These are phyloP conservation scores for Dicentrarchus labrax DNA, from an alignment of 2,113 vertebrate species.

Conservation along the genomic window DNA sequence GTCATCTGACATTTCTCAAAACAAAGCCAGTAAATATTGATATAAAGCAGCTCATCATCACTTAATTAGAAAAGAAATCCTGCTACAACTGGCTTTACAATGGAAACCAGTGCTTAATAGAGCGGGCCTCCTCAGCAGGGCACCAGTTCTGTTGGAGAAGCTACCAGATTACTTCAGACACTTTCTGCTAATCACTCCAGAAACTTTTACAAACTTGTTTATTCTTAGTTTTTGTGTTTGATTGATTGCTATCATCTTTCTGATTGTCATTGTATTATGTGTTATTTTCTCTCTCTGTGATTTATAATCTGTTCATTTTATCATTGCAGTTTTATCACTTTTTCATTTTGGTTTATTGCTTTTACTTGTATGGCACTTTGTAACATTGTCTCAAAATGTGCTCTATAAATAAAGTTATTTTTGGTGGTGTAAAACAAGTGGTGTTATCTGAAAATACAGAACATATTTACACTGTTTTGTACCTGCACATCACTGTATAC, in stretches of 20 bases:
- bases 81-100: not conserved
- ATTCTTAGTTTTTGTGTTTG: constrained; percentile 21
- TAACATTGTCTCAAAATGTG: constrained; percentile 13
- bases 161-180: constrained; percentile 3
- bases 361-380: constrained; percentile 27
- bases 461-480: not conserved
- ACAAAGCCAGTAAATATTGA: not conserved
- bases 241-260: constrained; percentile 49
- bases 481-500: not conserved
- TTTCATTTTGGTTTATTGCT: constrained; percentile 52
- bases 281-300: constrained; percentile 42
- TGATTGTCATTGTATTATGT: constrained; percentile 46
- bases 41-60: not conserved
- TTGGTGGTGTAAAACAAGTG: constrained; percentile 10
- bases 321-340: constrained; percentile 35
- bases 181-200: constrained; percentile 4
- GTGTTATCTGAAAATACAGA: not conserved
- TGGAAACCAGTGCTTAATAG: not conserved
- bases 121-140: not conserved
- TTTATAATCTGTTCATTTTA: constrained; percentile 43
- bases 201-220: constrained; percentile 19
- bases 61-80: constrained; percentile 5
- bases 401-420: constrained; percentile 26
- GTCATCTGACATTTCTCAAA: not conserved
- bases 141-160: not conserved